Conservation (phyloP, 2,888 invertebrate species). For the Cataglyphis cursor region DNA sequence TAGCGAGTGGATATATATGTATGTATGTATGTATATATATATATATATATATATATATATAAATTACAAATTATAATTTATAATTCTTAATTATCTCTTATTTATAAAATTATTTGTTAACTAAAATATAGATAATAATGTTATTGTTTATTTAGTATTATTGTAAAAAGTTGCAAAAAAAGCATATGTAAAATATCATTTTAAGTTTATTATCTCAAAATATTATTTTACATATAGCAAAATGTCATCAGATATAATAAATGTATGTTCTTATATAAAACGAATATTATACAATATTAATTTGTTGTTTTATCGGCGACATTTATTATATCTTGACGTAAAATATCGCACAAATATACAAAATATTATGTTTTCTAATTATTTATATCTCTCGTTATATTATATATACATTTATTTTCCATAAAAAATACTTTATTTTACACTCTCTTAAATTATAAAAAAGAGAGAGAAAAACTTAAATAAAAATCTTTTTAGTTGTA, state of each 20-base stretch:
- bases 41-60: background rate
- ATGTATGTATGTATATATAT: background rate
- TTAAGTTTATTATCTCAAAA: background rate
- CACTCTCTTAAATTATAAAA: constrained; percentile 41
- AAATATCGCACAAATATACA: constrained; percentile 58
- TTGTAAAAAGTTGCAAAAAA: constrained; percentile 10
- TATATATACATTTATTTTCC: constrained; percentile 36
- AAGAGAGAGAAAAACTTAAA: constrained; percentile 4
- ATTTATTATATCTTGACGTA: constrained; percentile 60
- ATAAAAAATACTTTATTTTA: constrained; percentile 38
- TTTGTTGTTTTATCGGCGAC: constrained; percentile 13
- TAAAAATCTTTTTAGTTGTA: constrained; percentile 25
- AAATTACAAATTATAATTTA: constrained; percentile 4
- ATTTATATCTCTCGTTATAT: constrained; percentile 30
- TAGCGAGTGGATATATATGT: constrained; percentile 22
- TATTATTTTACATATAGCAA: constrained; percentile 45
- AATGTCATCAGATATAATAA: constrained; percentile 46
- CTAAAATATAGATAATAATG: constrained; percentile 45
- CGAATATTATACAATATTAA: constrained; percentile 18
- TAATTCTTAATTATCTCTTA: background rate
- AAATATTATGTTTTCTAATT: constrained; percentile 21
- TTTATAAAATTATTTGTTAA: constrained; percentile 25
- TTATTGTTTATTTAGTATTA: constrained; percentile 57
- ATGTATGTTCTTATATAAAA: constrained; percentile 46
- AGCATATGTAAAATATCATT: background rate